Base-by-base conservation (phyloP, 2,888 invertebrate species). In the Synanthedon myopaeformis region DNA sequence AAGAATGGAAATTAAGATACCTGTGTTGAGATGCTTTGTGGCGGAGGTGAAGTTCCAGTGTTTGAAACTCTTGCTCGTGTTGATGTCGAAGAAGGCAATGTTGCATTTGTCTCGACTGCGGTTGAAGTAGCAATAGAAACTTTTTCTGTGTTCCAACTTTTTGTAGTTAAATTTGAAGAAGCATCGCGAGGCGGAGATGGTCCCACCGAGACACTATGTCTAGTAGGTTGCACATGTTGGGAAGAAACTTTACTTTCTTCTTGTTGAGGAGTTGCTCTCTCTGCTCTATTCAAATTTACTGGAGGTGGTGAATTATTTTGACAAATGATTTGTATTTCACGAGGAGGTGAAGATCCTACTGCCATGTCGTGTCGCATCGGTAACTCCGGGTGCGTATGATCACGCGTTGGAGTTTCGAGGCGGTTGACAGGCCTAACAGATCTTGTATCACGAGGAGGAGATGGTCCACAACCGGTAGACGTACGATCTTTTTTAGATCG, bases 1-100 rank as follows among this genome's bases (percentile, higher is more conserved):
- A 23, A 23, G 23, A 23, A 5, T 23, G 5, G 23, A 23, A 11
- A 4, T 42, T 42, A 4, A 45, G 13, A n/a, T 70, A 93, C 94
- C 90, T 96, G 96, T 23, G 96, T 96, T 28, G 95, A 94, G 68
- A 94, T 95, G 71, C 88, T 94, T 77, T 96, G 96, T 3, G 96
- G 95, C 41, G 95, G 94, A 49, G 96, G 95, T 41, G 95, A 95
- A 41, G 95, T 95, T 56, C 93, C 94, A 52, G 92, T 94, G 55
- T 93, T 93, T 2, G 84, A 79, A 4, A 81, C 76, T 41, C 68
- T 76, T 54, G 73, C 67, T 56, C 71, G 76, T 53, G 60, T 66
- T 17, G 68, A 63, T 56, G 65, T 59, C n/a, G 75, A 64, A 45
- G 67, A 61, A 42, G 68, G 61, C 51, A 70, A 65, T 52, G 58